A percentile compares a stretch with the other conserved stretches of the same genome.
phyloP scores from a whole-genome alignment of 2,113 vertebrate genomes.

The Paracanthobrama guichenoti region DNA sequence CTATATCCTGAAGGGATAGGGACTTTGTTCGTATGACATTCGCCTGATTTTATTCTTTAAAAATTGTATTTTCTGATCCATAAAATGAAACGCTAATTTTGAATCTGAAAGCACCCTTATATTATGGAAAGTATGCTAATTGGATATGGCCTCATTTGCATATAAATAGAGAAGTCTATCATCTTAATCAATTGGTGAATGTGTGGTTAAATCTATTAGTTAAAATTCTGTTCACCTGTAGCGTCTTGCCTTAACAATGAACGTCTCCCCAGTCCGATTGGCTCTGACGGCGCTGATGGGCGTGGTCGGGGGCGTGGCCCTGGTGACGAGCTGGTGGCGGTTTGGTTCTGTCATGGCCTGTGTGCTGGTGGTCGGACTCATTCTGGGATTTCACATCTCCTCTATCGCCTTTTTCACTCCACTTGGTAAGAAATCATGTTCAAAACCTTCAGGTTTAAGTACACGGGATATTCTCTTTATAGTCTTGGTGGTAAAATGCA shows the following conservation, averaged over 20 bases:
- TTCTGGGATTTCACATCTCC: constrained; percentile 84
- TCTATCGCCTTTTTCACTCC: constrained; percentile 85
- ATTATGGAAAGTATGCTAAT: not conserved
- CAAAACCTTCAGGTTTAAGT: too few relatives aligned
- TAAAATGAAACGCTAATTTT: not conserved
- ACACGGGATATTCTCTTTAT: not conserved
- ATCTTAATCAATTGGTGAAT: not conserved
- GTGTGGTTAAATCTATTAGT: too few relatives aligned
- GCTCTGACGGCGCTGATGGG: constrained; percentile 80
- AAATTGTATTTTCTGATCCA: not conserved
- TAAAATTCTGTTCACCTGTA: too few relatives aligned
- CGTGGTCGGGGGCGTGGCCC: constrained; percentile 77
- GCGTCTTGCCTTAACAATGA: not conserved
- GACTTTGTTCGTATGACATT: not conserved
- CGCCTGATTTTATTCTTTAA: not conserved
- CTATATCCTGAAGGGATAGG: not conserved
- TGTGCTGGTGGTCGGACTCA: constrained; percentile 81
- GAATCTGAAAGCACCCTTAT: too few relatives aligned
- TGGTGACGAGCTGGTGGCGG: constrained; percentile 91
- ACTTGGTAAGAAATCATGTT: constrained; percentile 75
- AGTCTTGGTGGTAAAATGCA: too few relatives aligned
- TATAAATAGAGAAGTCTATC: not conserved
- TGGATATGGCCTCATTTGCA: not conserved
- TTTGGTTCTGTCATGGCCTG: constrained; percentile 82
- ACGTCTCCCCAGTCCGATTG: constrained; percentile 75